Evolutionary conservation across 1,140 invertebrate genomes (phyloP).

Genomic region (Bombus ignitus): DNA sequence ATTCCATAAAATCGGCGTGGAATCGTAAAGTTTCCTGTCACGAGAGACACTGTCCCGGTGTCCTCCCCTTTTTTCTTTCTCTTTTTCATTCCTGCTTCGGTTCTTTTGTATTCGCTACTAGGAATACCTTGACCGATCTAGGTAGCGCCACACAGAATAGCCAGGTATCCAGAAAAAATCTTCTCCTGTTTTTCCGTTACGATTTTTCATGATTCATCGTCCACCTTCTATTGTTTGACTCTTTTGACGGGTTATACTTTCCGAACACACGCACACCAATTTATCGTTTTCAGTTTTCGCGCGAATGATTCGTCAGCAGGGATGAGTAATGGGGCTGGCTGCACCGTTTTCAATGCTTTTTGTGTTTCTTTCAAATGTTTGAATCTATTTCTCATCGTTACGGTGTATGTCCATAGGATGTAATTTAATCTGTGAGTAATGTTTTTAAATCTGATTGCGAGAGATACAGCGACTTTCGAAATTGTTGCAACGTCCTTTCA

Average conservation of each 20-base stretch:
- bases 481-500: too few species aligned
- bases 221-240: constrained; percentile 2
- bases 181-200: constrained; percentile 2
- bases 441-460: background rate
- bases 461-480: background rate
- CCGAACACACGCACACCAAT: background rate
- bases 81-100: too few species aligned
- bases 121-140: constrained; percentile 15
- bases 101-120: constrained; percentile 19
- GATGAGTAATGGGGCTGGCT: background rate
- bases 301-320: constrained; percentile 18
- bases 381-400: background rate
- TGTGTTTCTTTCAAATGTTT: background rate
- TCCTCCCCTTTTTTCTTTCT: background rate
- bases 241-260: background rate
- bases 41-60: background rate
- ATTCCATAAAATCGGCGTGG: constrained; percentile 13
- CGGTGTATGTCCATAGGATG: background rate
- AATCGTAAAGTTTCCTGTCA: constrained; percentile 30
- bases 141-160: background rate
- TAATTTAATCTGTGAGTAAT: background rate
- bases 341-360: background rate
- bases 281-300: constrained; percentile 4
- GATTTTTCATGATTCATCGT: constrained; percentile 41
- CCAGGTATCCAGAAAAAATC: background rate